phyloP scores from a whole-genome alignment of 2,113 vertebrate species.

The Delphinus delphis region DNA sequence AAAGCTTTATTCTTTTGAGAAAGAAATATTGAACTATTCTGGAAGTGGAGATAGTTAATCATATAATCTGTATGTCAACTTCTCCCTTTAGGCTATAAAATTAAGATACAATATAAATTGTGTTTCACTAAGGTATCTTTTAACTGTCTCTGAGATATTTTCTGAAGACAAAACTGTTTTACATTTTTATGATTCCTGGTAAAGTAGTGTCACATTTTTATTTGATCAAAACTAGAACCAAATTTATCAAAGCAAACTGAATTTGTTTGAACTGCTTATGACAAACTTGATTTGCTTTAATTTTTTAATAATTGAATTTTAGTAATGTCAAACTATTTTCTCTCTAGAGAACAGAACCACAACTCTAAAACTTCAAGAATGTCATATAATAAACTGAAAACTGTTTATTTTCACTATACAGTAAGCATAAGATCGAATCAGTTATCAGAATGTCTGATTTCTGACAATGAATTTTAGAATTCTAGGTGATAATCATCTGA shows the following conservation, averaged over 20 bases:
- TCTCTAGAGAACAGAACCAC: constrained; percentile 43
- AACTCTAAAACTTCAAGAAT: background rate
- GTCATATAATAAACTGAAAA: constrained; percentile 31
- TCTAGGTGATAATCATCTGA: background rate
- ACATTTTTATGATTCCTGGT: background rate
- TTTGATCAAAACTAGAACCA: constrained; percentile 64
- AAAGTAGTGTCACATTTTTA: constrained; percentile 53
- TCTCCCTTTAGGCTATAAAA: constrained; percentile 49
- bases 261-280: constrained; percentile 43
- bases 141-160: constrained; percentile 30
- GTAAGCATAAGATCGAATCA: background rate
- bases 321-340: constrained; percentile 56
- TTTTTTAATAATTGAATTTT: constrained; percentile 54
- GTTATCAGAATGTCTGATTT: background rate
- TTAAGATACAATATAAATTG: constrained; percentile 2
- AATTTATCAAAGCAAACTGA: constrained; percentile 59
- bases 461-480: background rate
- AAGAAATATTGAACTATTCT: constrained; percentile 45
- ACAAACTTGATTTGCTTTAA: constrained; percentile 48
- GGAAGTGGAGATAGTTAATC: background rate
- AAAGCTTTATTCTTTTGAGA: background rate
- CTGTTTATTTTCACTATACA: constrained; percentile 28
- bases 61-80: constrained; percentile 29
- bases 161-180: constrained; percentile 35
- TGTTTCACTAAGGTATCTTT: constrained; percentile 39